These are phyloP conservation scores for Cyprinodon variegatus DNA, from an alignment of 2,113 vertebrate species.

Conservation along the genomic window DNA sequence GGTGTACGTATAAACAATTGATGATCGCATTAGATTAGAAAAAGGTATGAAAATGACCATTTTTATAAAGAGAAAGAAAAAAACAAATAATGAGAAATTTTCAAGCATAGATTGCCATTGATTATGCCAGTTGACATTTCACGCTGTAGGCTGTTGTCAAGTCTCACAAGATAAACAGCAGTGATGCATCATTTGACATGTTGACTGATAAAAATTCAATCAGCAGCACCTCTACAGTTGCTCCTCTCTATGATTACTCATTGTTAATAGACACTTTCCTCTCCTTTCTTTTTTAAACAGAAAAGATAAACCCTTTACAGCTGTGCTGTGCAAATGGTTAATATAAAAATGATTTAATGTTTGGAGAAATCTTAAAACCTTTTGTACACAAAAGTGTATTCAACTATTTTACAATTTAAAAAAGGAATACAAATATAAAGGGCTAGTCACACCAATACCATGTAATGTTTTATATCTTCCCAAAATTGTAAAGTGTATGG, in stretches of 20 bases:
- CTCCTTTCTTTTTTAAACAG: not conserved
- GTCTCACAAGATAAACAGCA: constrained; percentile 42
- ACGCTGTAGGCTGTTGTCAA: constrained; percentile 32
- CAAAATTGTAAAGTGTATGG: not conserved
- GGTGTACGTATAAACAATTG: not conserved
- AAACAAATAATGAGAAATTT: constrained; percentile 42
- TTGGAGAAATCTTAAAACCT: not conserved
- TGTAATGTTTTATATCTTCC: not conserved
- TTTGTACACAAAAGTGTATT: not conserved
- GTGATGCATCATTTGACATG: constrained; percentile 52
- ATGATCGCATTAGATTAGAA: constrained; percentile 35
- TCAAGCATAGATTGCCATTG: constrained; percentile 29
- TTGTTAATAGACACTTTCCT: constrained; percentile 24
- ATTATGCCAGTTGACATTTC: constrained; percentile 49
- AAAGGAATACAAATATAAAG: not conserved
- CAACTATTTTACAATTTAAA: not conserved
- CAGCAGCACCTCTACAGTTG: constrained; percentile 30
- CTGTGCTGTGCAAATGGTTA: not conserved
- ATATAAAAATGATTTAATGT: not conserved
- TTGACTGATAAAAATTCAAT: constrained; percentile 58
- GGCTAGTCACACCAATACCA: not conserved
- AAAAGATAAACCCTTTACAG: not conserved
- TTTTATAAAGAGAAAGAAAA: constrained; percentile 44
- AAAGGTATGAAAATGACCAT: constrained; percentile 13
- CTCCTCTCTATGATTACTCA: constrained; percentile 33